Conservation (phyloP, 2,113 vertebrate species). For the Procavia capensis region DNA sequence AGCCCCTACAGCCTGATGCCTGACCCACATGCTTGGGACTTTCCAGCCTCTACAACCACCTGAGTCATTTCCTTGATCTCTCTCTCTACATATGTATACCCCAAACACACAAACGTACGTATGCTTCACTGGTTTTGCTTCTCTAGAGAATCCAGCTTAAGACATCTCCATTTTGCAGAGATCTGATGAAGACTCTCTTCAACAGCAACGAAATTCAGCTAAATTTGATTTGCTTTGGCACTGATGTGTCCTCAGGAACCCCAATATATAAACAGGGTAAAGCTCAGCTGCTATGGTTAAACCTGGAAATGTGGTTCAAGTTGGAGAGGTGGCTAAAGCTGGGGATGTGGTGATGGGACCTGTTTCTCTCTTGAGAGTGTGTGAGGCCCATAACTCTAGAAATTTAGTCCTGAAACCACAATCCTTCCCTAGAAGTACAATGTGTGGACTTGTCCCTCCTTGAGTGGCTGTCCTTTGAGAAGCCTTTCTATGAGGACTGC, state of each 20-base stretch:
- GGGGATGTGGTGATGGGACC: not conserved
- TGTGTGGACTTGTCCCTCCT: not conserved
- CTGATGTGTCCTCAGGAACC: not conserved
- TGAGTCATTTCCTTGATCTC: no score
- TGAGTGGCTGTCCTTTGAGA: not conserved
- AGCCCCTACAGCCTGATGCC: no score
- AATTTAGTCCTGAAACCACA: not conserved
- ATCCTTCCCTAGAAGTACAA: not conserved
- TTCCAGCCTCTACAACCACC: no score
- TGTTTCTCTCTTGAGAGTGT: not conserved
- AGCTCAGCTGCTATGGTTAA: not conserved
- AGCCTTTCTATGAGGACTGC: not conserved
- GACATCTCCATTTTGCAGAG: not conserved
- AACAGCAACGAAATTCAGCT: not conserved
- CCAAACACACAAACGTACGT: no score
- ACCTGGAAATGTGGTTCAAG: not conserved
- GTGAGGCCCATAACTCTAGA: not conserved
- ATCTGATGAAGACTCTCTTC: not conserved
- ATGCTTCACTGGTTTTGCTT: no score
- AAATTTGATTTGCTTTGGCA: not conserved
- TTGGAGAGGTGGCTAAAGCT: not conserved
- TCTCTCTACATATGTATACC: no score
- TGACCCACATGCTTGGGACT: no score
- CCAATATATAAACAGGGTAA: not conserved
- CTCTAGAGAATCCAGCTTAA: no score